Evolutionary conservation across 2,113 vertebrate genomes (phyloP).

Genomic region (Cisticola juncidis): DNA sequence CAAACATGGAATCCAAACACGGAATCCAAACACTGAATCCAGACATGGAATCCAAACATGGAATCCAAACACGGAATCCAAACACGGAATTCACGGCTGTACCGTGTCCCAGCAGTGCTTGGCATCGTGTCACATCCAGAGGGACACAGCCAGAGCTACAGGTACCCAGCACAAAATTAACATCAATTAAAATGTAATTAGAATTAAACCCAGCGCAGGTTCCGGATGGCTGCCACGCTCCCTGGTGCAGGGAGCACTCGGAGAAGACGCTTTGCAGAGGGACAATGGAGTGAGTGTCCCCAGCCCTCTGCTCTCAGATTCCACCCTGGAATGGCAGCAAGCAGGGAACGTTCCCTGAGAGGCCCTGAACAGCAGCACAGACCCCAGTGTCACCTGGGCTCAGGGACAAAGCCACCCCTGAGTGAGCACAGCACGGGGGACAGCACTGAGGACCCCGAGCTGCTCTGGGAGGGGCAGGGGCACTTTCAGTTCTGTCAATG

Average conservation of each 20-base stretch:
- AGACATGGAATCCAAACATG: neutral
- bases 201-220: neutral
- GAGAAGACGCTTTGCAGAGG: neutral
- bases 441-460: neutral
- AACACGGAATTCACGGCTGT: fast-evolving
- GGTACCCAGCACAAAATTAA: neutral
- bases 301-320: neutral
- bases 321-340: neutral
- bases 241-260: neutral
- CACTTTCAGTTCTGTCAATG: fast-evolving
- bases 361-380: neutral
- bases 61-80: neutral
- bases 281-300: neutral
- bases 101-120: neutral
- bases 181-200: neutral
- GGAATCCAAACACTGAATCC: neutral
- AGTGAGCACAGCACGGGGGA: fast-evolving
- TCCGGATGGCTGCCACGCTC: neutral
- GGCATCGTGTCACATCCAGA: neutral
- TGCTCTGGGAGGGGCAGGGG: neutral
- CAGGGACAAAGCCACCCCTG: neutral
- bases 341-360: fast-evolving
- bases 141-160: neutral
- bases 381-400: neutral
- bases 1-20: too few relatives aligned